Base-by-base conservation (phyloP, 2,113 vertebrate genomes). In the Cyprinodon tularosa region DNA sequence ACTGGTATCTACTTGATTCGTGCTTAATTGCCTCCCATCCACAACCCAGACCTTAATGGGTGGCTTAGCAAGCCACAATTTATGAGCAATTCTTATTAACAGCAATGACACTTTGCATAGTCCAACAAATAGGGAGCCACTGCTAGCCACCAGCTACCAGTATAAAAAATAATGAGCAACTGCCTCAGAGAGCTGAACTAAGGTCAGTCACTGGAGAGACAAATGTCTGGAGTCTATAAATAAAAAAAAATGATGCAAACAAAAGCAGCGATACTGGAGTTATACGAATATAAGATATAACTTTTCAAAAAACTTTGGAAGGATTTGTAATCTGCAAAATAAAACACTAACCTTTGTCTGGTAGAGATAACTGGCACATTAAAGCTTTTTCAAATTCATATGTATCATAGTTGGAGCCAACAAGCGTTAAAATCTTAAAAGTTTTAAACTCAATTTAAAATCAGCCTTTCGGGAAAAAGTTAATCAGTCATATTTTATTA, bases 291-390 rank as follows among this genome's bases (percentile, higher is more conserved):
- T 37, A 37, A 66, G 62, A 68, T 80, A 66, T 75, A 10, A 62
- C 66, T 75, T 77, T 22, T 59, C 22, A 69, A 81, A 47, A 45
- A 59, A 67, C 47, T 64, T 73, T 71, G 62, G 69, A 62, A 63
- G 20, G 57, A 70, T 12, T 53, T 22, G 38, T 63, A 63, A 39
- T 14, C 36, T 69, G 45, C 11, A 86, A 47, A 74, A 60, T 1
- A 86, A 89, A 91, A 88, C 78, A 71, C 85, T 81, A 47, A 13
- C 68, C 73, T 86, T 92, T 88, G 73, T 3, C 61, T 62, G 76
- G 48, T 22, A 7, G 71, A 62, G 59, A 57, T 57, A 57, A 57
- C n/a, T 57, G 50, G 20, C 20, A 20, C 8, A 20, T 6, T 53
- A 15, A 4, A 53, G 48, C 20, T n/a, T 57, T 57, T 57, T n/a